Conservation (phyloP, 2,888 invertebrate species). For the Erebia aethiops region DNA sequence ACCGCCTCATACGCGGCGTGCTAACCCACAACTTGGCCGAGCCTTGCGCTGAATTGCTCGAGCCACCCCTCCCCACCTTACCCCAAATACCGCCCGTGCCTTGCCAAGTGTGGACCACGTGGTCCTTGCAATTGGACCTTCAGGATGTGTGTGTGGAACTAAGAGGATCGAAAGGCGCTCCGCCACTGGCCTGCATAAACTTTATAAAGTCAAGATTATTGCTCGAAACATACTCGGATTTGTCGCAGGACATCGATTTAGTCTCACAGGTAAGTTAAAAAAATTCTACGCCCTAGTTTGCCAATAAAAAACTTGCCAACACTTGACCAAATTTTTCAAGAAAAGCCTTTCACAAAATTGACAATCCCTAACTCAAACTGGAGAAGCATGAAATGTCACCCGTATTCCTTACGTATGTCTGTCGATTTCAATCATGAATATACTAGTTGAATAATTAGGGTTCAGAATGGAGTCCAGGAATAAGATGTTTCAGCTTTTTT, state of each 20-base stretch:
- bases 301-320: no score
- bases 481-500: no score
- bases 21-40: constrained; percentile 96
- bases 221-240: constrained; percentile 93
- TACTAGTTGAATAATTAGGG: no score
- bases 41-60: constrained; percentile 69
- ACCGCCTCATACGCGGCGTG: constrained; percentile 93
- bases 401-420: no score
- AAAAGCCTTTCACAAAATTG: no score
- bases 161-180: constrained; percentile 79
- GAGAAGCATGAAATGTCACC: no score
- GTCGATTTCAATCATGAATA: no score
- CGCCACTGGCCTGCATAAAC: constrained; percentile 92
- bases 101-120: constrained; percentile 85
- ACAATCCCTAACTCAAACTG: no score
- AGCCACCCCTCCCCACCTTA: constrained; percentile 40
- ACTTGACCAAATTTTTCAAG: no score
- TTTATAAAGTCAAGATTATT: constrained; percentile 95
- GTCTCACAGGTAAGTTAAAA: constrained; percentile 88
- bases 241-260: constrained; percentile 95
- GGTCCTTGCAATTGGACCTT: constrained; percentile 91
- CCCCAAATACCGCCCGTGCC: constrained; percentile 34
- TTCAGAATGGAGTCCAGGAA: no score
- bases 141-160: constrained; percentile 92
- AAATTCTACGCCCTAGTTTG: neutral